A percentile compares a stretch with the other conserved stretches of the same genome.
Evolutionary conservation across 2,888 invertebrate genomes (phyloP).

Genomic region (Pseudococcus viburni): DNA sequence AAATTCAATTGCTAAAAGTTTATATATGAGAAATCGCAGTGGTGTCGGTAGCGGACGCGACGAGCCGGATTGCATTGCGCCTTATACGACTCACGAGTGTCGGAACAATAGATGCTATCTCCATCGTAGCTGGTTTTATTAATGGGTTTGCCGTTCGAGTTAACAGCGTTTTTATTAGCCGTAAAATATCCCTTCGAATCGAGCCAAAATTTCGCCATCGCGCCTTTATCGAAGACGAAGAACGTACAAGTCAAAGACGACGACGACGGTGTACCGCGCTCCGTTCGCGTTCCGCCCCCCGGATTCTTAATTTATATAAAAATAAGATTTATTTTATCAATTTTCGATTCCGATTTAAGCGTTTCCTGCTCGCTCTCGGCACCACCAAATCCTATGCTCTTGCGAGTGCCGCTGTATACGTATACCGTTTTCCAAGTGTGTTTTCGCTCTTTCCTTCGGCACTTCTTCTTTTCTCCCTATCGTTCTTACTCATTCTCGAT

Average conservation of each 20-base stretch:
- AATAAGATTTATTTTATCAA: slow-evolving; percentile 57
- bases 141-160: slow-evolving; percentile 58
- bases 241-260: neutral
- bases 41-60: neutral
- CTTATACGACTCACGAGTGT: slow-evolving; percentile 10
- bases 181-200: slow-evolving; percentile 60
- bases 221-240: slow-evolving; percentile 36
- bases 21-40: neutral
- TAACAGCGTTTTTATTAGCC: slow-evolving; percentile 64
- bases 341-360: slow-evolving; percentile 54
- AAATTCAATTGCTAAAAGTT: slow-evolving; percentile 55
- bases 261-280: neutral
- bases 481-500: neutral
- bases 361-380: neutral
- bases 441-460: neutral
- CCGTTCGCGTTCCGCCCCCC: neutral
- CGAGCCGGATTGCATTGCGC: neutral
- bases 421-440: neutral
- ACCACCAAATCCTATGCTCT: neutral
- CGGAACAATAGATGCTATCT: slow-evolving; percentile 62
- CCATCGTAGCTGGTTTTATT: slow-evolving; percentile 58
- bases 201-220: slow-evolving; percentile 33
- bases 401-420: neutral
- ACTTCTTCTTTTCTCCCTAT: neutral
- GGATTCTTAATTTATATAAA: slow-evolving; percentile 45